phyloP scores from a whole-genome alignment of 1,140 invertebrate species.

The Stegodyphus mimosarum region DNA sequence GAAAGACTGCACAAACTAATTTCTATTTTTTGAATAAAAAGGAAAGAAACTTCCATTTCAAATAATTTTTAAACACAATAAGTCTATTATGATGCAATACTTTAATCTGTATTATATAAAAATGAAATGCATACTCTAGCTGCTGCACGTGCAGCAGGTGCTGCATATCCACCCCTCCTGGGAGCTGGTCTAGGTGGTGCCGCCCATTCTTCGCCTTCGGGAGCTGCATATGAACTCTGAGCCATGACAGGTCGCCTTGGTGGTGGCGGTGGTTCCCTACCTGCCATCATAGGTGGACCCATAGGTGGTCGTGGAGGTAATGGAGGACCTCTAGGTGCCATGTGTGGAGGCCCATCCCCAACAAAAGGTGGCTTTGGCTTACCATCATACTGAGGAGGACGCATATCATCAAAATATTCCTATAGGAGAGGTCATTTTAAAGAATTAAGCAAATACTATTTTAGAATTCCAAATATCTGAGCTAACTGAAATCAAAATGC shows the following conservation, averaged over 20 bases:
- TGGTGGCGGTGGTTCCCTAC: neutral
- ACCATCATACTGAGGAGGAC: neutral
- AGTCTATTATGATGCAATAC: no score
- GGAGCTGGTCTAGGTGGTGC: constrained; percentile 11
- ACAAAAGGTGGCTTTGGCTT: neutral
- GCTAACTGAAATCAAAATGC: no score
- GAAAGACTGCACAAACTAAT: neutral
- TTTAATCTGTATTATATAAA: no score
- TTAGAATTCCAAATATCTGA: no score
- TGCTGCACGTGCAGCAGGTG: neutral
- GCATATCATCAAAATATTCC: neutral
- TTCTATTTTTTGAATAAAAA: neutral
- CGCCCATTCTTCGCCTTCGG: constrained; percentile 31
- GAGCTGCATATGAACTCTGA: constrained; percentile 29
- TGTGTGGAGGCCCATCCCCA: neutral
- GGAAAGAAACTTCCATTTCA: no score
- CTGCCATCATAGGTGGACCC: neutral
- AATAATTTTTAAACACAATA: no score
- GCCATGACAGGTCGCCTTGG: constrained; percentile 9
- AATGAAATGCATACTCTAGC: constrained; percentile 11
- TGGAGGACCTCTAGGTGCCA: neutral
- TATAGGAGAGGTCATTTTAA: neutral
- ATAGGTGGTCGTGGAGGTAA: neutral
- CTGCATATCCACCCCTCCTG: constrained; percentile 13
- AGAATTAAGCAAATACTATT: neutral